Conservation (phyloP, 2,113 vertebrate species). For the Serilophus lunatus region DNA sequence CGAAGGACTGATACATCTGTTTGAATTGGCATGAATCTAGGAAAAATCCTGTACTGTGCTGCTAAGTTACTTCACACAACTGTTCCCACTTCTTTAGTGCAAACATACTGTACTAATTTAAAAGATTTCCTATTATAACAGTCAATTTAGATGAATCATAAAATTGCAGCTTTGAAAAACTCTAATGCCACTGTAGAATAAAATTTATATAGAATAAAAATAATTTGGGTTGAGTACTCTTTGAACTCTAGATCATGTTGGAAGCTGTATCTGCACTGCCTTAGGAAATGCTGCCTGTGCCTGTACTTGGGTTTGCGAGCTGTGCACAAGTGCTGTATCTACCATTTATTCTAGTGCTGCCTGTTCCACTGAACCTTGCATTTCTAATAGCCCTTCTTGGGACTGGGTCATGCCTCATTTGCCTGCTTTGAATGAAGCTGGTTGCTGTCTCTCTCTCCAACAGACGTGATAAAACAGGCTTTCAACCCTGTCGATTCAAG, state of each 20-base stretch:
- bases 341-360: neutral
- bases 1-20: neutral
- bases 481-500: fast-evolving
- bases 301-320: neutral
- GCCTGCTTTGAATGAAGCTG: neutral
- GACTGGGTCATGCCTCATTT: neutral
- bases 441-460: neutral
- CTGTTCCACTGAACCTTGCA: neutral
- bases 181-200: neutral
- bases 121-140: neutral
- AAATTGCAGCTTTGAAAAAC: neutral
- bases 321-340: fast-evolving
- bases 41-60: neutral
- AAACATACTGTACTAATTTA: neutral
- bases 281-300: neutral
- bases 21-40: neutral
- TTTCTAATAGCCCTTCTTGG: neutral
- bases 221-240: neutral
- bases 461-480: neutral
- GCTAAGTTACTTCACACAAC: neutral
- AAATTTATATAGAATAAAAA: neutral
- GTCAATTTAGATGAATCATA: neutral
- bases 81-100: neutral
- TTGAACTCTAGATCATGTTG: neutral
- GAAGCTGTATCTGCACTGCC: neutral